phyloP scores from a whole-genome alignment of 2,797 vertebrate species.

The Setipinna tenuifilis region DNA sequence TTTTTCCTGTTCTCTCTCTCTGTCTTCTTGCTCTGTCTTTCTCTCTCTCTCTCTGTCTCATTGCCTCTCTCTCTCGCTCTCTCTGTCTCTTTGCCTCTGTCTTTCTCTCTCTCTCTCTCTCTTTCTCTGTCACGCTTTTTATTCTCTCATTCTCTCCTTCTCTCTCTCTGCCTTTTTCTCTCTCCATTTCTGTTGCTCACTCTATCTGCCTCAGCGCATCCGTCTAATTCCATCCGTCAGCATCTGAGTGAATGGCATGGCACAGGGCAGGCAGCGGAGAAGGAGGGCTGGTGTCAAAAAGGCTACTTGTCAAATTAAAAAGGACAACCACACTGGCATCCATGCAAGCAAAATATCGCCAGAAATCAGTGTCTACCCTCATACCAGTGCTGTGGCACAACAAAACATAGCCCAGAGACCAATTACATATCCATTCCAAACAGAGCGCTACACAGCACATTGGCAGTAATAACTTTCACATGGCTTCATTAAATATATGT shows the following conservation, averaged over 20 bases:
- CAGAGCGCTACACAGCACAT: too few species aligned
- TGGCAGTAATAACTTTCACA: too few species aligned
- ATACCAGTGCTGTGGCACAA: not conserved
- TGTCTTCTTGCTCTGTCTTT: too few species aligned
- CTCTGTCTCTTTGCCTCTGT: slow-evolving; percentile 19
- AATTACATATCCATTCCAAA: not conserved
- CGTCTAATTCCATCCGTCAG: slow-evolving; percentile 64
- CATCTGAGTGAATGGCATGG: slow-evolving; percentile 65
- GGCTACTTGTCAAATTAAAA: slow-evolving; percentile 50
- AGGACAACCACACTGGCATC: slow-evolving; percentile 39
- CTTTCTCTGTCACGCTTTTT: slow-evolving; percentile 5
- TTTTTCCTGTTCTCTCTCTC: not conserved
- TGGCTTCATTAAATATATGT: too few species aligned
- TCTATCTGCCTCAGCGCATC: slow-evolving; percentile 63
- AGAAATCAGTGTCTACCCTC: not conserved
- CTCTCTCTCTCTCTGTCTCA: too few species aligned
- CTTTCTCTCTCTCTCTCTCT: too few species aligned
- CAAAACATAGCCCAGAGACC: not conserved
- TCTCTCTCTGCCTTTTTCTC: not conserved
- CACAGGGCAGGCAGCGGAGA: slow-evolving; percentile 44
- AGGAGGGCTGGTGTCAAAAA: slow-evolving; percentile 53
- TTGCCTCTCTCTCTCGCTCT: not conserved
- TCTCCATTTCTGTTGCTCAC: slow-evolving; percentile 17
- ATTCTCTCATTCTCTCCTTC: not conserved
- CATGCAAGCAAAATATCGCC: not conserved